Percentiles rank a stretch among this genome's conserved stretches.
These are phyloP conservation scores for Torymus tubicola DNA, from an alignment of 2,888 invertebrate genomes.

Conservation along the genomic window DNA sequence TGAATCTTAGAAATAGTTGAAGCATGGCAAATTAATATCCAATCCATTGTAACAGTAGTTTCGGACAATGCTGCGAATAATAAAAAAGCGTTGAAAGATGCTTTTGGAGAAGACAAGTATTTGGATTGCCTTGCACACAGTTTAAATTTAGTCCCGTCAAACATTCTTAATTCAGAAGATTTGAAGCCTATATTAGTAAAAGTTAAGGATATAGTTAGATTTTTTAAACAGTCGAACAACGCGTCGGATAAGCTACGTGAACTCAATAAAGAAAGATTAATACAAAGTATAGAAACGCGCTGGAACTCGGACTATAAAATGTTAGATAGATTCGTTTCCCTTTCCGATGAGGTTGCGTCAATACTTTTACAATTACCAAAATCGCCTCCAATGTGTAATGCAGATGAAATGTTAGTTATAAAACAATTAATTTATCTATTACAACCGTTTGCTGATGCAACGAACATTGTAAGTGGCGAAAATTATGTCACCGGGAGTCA, in stretches of 20 bases:
- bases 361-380: constrained; percentile 3
- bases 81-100: constrained; percentile 12
- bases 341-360: background rate
- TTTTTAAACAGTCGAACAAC: background rate
- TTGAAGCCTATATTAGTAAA: background rate
- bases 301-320: constrained; percentile 12
- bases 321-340: background rate
- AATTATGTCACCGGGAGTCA: constrained; percentile 2
- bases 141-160: constrained; percentile 1
- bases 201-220: background rate
- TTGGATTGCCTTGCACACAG: background rate
- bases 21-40: constrained; percentile 5
- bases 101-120: background rate
- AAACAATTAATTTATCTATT: background rate
- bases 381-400: background rate
- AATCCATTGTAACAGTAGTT: constrained; percentile 6
- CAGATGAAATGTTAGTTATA: background rate
- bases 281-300: background rate
- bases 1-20: background rate
- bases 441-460: background rate
- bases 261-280: background rate
- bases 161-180: background rate
- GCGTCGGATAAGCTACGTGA: constrained; percentile 1
- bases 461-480: background rate
- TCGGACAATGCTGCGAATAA: constrained; percentile 6